These are phyloP conservation scores for Ormia ochracea DNA, from an alignment of 2,888 invertebrate species.

Conservation along the genomic window DNA sequence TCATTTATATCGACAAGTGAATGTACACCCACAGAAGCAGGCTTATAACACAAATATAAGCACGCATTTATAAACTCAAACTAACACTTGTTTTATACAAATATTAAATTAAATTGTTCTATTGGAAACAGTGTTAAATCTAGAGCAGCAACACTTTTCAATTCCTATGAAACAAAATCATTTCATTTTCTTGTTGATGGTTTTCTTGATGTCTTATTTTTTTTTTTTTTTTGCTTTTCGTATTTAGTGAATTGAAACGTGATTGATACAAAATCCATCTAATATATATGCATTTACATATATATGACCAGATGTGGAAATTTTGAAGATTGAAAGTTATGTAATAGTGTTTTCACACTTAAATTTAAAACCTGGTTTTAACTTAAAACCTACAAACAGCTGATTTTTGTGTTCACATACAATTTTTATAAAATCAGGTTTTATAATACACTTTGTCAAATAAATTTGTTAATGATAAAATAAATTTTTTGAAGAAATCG, in stretches of 20 bases:
- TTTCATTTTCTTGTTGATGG: conserved; percentile 44
- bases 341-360: too few relatives aligned
- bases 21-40: neutral
- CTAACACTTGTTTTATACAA: neutral
- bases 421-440: too few relatives aligned
- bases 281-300: neutral
- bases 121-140: neutral
- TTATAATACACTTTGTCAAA: too few relatives aligned
- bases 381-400: too few relatives aligned
- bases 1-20: conserved; percentile 40
- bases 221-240: too few relatives aligned
- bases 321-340: too few relatives aligned
- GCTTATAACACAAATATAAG: neutral
- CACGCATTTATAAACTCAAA: neutral
- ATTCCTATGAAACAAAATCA: conserved; percentile 49
- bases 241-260: neutral
- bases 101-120: neutral
- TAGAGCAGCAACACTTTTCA: conserved; percentile 49
- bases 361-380: too few relatives aligned
- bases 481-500: too few relatives aligned
- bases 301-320: too few relatives aligned
- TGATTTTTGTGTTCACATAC: too few relatives aligned
- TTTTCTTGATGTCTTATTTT: too few relatives aligned
- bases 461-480: too few relatives aligned
- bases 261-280: neutral